Conservation (phyloP, 2,113 vertebrate genomes). For the Cynocephalus volans region DNA sequence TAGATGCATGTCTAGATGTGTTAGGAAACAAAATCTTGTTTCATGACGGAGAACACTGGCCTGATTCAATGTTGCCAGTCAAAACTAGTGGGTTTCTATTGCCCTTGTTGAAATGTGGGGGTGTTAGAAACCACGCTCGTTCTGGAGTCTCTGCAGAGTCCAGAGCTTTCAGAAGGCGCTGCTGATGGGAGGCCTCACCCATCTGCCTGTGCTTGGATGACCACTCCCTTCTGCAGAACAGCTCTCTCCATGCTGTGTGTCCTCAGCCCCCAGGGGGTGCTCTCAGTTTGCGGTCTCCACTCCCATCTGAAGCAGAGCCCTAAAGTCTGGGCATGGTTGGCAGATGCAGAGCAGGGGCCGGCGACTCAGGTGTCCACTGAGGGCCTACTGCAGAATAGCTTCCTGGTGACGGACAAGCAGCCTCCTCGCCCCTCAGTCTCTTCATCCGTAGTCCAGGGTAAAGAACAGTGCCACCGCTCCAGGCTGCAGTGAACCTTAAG, state of each 20-base stretch:
- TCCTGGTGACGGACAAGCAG: neutral
- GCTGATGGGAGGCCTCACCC: no score
- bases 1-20: neutral
- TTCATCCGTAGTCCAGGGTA: neutral
- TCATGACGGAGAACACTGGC: neutral
- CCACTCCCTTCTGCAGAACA: neutral
- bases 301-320: neutral
- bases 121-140: neutral
- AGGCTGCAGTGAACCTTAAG: neutral
- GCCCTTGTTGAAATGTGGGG: neutral
- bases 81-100: neutral
- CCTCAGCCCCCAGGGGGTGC: neutral
- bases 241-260: no score
- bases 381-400: neutral
- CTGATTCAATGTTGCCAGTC: neutral
- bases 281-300: neutral
- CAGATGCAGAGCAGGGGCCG: no score
- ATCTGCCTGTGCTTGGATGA: neutral
- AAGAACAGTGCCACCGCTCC: no score
- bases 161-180: neutral
- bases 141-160: neutral
- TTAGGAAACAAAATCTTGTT: neutral
- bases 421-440: neutral
- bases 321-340: neutral
- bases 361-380: no score